Base-by-base conservation (phyloP, 2,888 invertebrate species). In the Orthosia gothica region DNA sequence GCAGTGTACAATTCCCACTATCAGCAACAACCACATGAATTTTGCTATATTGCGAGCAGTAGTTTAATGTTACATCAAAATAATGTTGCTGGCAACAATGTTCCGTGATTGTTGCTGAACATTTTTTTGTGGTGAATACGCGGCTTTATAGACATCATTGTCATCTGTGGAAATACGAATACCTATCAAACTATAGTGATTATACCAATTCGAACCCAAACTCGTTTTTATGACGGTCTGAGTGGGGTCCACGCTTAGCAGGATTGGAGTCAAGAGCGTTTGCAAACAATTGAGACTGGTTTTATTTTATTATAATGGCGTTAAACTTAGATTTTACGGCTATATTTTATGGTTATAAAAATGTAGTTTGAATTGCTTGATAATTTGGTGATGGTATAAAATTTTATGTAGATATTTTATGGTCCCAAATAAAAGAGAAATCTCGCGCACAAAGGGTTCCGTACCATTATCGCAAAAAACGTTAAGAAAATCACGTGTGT, bases 281-380 rank as follows among this genome's bases (percentile, higher is more conserved):
- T 52, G 47, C n/a, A 68, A 77, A 78, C 70, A 49, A 26, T 68
- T 59, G 32, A 78, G 52, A 69, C 69, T 26, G 49, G 79, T 78
- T 78, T 61, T 49, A 78, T 78, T 49, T 26, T 26, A 70, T 9
- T 40, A 40, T 61, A 75, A 59, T 20, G 26, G 32, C 12, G 1
- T 9, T 15, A 78, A 23, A 18, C 9, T 49, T 3, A 15, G 13
- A 18, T 70, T 78, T 78, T 45, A 75, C 15, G 70, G 16, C 47
- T 40, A 20, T 54, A 52, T 52, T 54, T 69, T 54, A 32, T 1
- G n/a, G 9, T 20, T 15, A 69, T 69, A 61, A 78, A 62, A 58
- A 5, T 32, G 32, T 16, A 4, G 7, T 47, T 58, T 65, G 13
- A 57, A 20, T 45, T 4, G 12, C 7, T 23, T 49, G n/a, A 59